phyloP scores from a whole-genome alignment of 2,797 vertebrate genomes.

The Fundulus diaphanus region DNA sequence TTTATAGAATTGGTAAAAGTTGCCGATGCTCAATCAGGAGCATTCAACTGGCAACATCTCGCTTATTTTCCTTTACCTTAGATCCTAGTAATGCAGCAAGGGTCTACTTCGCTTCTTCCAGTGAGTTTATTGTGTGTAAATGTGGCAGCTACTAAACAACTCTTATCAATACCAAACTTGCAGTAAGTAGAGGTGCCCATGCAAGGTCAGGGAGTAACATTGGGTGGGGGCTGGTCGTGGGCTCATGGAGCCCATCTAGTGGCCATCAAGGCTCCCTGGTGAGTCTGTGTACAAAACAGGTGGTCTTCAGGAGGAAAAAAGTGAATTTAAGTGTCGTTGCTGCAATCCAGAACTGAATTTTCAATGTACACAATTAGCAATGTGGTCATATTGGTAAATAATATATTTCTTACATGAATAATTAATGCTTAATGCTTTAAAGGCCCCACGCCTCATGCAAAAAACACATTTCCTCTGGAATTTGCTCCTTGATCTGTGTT shows the following conservation, averaged over 20 bases:
- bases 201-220: slow-evolving; percentile 70
- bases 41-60: not conserved
- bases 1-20: not conserved
- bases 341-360: not conserved
- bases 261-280: slow-evolving; percentile 53
- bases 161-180: slow-evolving; percentile 69
- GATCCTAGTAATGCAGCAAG: not conserved
- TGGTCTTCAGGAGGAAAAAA: slow-evolving; percentile 52
- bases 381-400: not conserved
- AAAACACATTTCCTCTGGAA: not conserved
- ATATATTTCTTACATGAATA: not conserved
- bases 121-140: slow-evolving; percentile 5
- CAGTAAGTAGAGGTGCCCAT: slow-evolving; percentile 49
- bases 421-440: not conserved
- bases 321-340: slow-evolving; percentile 9
- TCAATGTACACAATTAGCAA: not conserved
- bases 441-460: not conserved
- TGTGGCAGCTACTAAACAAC: slow-evolving; percentile 69
- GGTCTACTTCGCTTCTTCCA: not conserved
- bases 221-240: slow-evolving; percentile 40
- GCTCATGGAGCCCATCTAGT: slow-evolving; percentile 73
- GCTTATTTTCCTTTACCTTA: not conserved
- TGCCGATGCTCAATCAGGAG: not conserved
- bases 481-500: not conserved
- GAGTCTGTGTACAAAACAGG: slow-evolving; percentile 66